Conservation (phyloP, 1,140 invertebrate genomes). For the Mamestra configurata region DNA sequence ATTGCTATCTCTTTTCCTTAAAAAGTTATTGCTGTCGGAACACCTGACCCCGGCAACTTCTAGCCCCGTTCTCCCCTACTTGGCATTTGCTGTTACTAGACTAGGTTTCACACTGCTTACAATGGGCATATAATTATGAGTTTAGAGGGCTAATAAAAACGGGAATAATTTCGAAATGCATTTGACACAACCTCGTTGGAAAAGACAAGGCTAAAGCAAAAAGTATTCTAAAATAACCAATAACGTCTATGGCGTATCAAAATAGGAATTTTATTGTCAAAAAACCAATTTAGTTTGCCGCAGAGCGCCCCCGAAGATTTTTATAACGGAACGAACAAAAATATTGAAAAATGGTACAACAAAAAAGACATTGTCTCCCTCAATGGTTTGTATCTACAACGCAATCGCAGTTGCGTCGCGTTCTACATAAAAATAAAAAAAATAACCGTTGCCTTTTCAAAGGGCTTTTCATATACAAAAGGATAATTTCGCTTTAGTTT, state of each 20-base stretch:
- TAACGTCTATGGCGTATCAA: not conserved
- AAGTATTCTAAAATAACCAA: not conserved
- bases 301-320: conserved; percentile 2
- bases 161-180: too few relatives aligned
- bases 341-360: conserved; percentile 41
- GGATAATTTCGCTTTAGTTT: conserved; percentile 73
- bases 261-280: not conserved
- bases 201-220: too few relatives aligned
- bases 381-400: conserved; percentile 56
- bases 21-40: too few relatives aligned
- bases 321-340: conserved; percentile 14
- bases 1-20: too few relatives aligned
- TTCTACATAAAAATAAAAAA: conserved; percentile 63
- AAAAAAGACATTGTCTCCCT: conserved; percentile 63
- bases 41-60: too few relatives aligned
- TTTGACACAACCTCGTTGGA: too few relatives aligned
- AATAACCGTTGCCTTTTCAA: conserved; percentile 59
- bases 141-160: too few relatives aligned
- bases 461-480: conserved; percentile 75
- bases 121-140: too few relatives aligned
- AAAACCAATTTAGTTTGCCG: conserved; percentile 21
- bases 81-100: too few relatives aligned
- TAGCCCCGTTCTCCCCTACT: too few relatives aligned
- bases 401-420: conserved; percentile 56
- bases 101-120: too few relatives aligned